Evolutionary conservation across 2,888 invertebrate genomes (phyloP).

Genomic region (Lypha dubia): DNA sequence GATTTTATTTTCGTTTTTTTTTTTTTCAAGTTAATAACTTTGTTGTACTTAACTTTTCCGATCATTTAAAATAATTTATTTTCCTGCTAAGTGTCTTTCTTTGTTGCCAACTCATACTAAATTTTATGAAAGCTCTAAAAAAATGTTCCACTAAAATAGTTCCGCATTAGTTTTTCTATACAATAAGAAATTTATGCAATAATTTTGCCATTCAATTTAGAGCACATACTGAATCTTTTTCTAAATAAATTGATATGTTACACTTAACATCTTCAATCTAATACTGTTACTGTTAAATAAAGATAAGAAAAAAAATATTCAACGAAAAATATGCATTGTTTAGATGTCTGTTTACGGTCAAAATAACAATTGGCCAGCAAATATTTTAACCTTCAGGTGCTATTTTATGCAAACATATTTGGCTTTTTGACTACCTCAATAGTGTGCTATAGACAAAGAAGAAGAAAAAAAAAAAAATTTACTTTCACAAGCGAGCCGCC

Average conservation of each 20-base stretch:
- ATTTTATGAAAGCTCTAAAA: too few relatives aligned
- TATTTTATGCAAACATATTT: conserved; percentile 66
- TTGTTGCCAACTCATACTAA: too few relatives aligned
- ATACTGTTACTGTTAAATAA: conserved; percentile 6
- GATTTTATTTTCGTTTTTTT: too few relatives aligned
- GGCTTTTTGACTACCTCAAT: conserved; percentile 58
- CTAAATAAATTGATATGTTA: conserved; percentile 63
- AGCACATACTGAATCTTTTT: not conserved
- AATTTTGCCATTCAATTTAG: not conserved
- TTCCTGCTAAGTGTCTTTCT: too few relatives aligned
- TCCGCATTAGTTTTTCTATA: too few relatives aligned
- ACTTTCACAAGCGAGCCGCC: conserved; percentile 68
- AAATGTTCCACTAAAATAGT: too few relatives aligned
- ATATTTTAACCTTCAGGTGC: conserved; percentile 70
- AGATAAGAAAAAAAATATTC: not conserved
- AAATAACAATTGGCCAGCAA: conserved; percentile 69
- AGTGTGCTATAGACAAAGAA: not conserved
- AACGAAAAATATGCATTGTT: conserved; percentile 58
- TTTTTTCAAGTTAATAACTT: too few relatives aligned
- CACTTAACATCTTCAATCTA: conserved; percentile 59
- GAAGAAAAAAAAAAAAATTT: conserved; percentile 24
- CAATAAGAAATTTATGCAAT: not conserved
- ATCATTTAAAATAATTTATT: too few relatives aligned
- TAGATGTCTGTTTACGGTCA: conserved; percentile 53
- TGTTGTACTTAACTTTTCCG: too few relatives aligned